A percentile compares a stretch with the other conserved stretches of the same genome.
phyloP scores from a whole-genome alignment of 2,888 invertebrate species.

The Habrosyne pyritoides region DNA sequence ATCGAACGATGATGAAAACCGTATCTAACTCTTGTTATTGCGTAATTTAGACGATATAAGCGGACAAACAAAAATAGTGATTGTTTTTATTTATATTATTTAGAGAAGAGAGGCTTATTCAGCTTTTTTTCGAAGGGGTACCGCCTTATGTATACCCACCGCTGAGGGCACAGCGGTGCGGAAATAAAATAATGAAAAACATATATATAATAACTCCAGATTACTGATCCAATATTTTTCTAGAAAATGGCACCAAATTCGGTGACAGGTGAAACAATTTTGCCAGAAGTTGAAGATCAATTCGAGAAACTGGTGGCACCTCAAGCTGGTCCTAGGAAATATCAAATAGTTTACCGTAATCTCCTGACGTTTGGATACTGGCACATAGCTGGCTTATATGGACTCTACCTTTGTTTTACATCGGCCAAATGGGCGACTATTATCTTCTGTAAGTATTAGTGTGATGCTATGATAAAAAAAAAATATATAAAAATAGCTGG shows the following conservation, averaged over 20 bases:
- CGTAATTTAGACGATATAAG: no score
- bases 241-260: slow-evolving; percentile 14
- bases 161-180: no score
- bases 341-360: slow-evolving; percentile 42
- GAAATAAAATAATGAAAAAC: no score
- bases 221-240: not conserved
- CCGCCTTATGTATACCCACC: no score
- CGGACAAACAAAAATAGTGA: not conserved
- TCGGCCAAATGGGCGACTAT: slow-evolving; percentile 47
- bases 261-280: not conserved
- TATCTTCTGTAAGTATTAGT: slow-evolving; percentile 40
- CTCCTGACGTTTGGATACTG: slow-evolving; percentile 42
- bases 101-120: no score
- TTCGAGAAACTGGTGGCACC: slow-evolving; percentile 19
- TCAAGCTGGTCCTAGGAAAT: slow-evolving; percentile 34
- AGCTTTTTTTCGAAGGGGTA: no score
- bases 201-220: not conserved
- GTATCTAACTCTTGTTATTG: no score
- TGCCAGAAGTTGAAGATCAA: slow-evolving; percentile 12
- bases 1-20: no score
- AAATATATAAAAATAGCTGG: no score
- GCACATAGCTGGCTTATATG: slow-evolving; percentile 49
- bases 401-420: slow-evolving; percentile 46
- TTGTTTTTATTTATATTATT: no score
- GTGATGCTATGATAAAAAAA: no score